Evolutionary conservation across 2,888 invertebrate genomes (phyloP), one percentile per base, ranked within the genome.

Genomic region (Gisinianus flammeolus): DNA sequence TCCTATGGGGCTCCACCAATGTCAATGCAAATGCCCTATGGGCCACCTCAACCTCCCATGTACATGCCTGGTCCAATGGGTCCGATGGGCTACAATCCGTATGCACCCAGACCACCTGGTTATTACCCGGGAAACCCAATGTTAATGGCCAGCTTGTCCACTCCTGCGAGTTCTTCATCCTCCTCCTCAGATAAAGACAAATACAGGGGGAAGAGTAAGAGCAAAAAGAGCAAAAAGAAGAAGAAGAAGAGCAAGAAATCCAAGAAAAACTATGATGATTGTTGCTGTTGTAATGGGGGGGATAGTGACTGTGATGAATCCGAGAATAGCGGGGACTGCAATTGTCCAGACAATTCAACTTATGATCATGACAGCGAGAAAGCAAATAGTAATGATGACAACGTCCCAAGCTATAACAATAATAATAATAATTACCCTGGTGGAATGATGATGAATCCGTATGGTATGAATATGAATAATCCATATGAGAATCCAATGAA

Each of bases 171-270:
- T 24, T 22, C 31, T 35, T 4, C 66, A 58, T n/a, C 76, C 33
- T 2, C 76, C 58, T 2, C 66, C 26, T 31, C 52, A 28, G 44
- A n/a, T 6, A 22, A 52, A n/a, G 56, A 71, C 54, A 24, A 54
- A 12, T 6, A 16, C 30, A 31, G 6, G 56, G 19, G 19, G 35
- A 35, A 12, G 19, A 28, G 4, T 26, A 54, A 28, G 24, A n/a
- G 2, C 24, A 71, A 54, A 44, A 58, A 22, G 24, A 72, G n/a
- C n/a, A n/a, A 58, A 30, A 62, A 33, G 62, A n/a, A 19, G 28
- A 62, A 64, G 64, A 73, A 64, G 64, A 73, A 62, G 73, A 3
- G 33, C 10, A 73, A 58, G 62, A 73, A 73, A 33, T 24, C 58
- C 12, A 73, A 73, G 35, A 72, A 72, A 33, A 54, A 54, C 28